phyloP scores from a whole-genome alignment of 1,140 invertebrate species.

The Eubasilissa regina region DNA sequence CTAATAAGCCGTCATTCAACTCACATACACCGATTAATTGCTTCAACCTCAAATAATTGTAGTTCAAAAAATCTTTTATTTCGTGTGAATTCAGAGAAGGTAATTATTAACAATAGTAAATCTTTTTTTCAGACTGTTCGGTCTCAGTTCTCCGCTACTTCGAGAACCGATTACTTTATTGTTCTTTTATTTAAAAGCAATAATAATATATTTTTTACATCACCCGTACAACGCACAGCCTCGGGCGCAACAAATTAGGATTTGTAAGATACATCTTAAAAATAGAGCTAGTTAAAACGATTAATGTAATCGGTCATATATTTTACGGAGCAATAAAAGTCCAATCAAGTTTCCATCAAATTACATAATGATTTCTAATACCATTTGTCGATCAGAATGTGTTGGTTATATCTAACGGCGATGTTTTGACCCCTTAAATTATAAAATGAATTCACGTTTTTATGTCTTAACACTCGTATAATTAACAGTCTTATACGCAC shows the following conservation, averaged over 20 bases:
- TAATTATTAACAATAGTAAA: slow-evolving; percentile 9
- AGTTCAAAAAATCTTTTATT: slow-evolving; percentile 18
- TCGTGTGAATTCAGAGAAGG: neutral
- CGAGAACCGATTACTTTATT: neutral
- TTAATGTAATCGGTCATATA: slow-evolving; percentile 38
- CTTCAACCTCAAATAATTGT: slow-evolving; percentile 9
- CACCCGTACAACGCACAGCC: neutral
- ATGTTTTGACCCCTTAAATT: slow-evolving; percentile 27
- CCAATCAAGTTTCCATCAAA: slow-evolving; percentile 39
- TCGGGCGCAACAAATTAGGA: slow-evolving; percentile 34
- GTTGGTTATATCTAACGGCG: slow-evolving; percentile 25
- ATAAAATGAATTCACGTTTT: slow-evolving; percentile 19
- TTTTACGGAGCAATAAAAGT: slow-evolving; percentile 42
- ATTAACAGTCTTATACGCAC: slow-evolving; percentile 21
- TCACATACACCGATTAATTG: slow-evolving; percentile 29
- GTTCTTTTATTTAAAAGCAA: slow-evolving; percentile 4
- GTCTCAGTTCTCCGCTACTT: neutral
- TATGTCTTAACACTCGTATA: neutral
- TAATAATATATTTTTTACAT: slow-evolving; percentile 14
- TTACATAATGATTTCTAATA: slow-evolving; percentile 28
- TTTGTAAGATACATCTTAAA: slow-evolving; percentile 25
- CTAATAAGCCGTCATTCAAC: slow-evolving; percentile 28
- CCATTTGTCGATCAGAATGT: slow-evolving; percentile 7
- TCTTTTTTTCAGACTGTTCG: slow-evolving; percentile 9
- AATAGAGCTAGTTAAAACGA: slow-evolving; percentile 35